These are phyloP conservation scores for Thaleichthys pacificus DNA, from an alignment of 2,797 vertebrate species.

Conservation along the genomic window DNA sequence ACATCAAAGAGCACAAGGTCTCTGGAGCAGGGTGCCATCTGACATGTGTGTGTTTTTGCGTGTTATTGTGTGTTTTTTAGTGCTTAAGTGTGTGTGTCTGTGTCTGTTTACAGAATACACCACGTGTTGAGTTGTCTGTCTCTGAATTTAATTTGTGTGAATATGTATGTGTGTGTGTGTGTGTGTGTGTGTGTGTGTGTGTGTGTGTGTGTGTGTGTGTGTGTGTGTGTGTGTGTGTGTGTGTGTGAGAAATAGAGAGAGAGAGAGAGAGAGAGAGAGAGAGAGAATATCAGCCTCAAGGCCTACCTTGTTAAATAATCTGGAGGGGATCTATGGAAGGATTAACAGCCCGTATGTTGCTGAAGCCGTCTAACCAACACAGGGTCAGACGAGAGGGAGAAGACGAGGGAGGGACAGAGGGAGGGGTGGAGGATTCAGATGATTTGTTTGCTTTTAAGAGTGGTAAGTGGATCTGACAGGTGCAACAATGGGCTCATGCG, in stretches of 20 bases:
- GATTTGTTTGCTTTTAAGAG: conserved; percentile 10
- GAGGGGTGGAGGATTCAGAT: conserved; percentile 1
- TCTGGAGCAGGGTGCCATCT: neutral
- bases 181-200: neutral
- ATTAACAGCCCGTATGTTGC: no score
- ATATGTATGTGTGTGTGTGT: conserved; percentile 8
- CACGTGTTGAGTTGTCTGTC: neutral
- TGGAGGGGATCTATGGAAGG: no score
- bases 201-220: no score
- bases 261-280: conserved; percentile 5
- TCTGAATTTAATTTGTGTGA: conserved; percentile 2
- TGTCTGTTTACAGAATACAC: conserved; percentile 3
- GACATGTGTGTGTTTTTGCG: conserved; percentile 6
- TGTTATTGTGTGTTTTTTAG: no score
- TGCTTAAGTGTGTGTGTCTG: conserved; percentile 14
- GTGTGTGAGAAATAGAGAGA: no score
- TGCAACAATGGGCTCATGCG: conserved; percentile 6
- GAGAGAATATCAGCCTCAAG: no score
- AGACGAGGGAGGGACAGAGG: neutral
- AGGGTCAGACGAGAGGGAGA: neutral
- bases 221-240: no score
- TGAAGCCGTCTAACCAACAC: no score
- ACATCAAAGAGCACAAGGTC: conserved; percentile 12
- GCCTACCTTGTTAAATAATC: no score
- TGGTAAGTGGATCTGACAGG: conserved; percentile 4